Evolutionary conservation across 53 echinoderm and acorn worm species (phyloP).

Genomic region (Henricia sp.): DNA sequence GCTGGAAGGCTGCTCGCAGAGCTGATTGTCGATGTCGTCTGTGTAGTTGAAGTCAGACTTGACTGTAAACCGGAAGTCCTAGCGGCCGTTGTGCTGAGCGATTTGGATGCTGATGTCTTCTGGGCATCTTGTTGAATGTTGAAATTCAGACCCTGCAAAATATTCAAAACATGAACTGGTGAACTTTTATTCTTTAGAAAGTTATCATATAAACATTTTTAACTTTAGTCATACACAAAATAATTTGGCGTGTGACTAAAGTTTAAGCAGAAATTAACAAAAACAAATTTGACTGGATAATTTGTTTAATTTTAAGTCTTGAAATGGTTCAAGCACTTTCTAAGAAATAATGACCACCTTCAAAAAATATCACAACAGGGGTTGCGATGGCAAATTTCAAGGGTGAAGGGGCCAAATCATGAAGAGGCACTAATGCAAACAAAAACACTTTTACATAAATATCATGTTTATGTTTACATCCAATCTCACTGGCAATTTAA

Average conservation of each 20-base stretch:
- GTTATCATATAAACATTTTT: neutral
- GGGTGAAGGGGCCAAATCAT: no score
- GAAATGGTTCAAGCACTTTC: no score
- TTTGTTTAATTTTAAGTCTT: no score
- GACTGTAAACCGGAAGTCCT: neutral
- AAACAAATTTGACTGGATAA: neutral
- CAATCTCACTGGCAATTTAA: no score
- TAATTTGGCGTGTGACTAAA: neutral
- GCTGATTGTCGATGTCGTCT: conserved; percentile 30
- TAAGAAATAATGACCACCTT: no score
- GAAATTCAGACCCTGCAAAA: conserved; percentile 80
- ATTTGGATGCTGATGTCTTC: conserved; percentile 28
- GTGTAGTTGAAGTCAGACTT: neutral
- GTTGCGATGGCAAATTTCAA: no score
- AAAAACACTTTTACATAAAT: no score
- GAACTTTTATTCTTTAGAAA: neutral
- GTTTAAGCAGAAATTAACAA: neutral
- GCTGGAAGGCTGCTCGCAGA: neutral
- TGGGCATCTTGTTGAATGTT: conserved; percentile 75
- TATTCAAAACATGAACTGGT: neutral
- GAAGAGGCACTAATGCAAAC: no score
- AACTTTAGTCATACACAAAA: neutral
- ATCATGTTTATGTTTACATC: no score
- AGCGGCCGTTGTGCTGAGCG: conserved; percentile 1
- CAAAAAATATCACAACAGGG: no score